These are phyloP conservation scores for Sphaerodactylus townsendi DNA, from an alignment of 2,113 vertebrate genomes.

Conservation along the genomic window DNA sequence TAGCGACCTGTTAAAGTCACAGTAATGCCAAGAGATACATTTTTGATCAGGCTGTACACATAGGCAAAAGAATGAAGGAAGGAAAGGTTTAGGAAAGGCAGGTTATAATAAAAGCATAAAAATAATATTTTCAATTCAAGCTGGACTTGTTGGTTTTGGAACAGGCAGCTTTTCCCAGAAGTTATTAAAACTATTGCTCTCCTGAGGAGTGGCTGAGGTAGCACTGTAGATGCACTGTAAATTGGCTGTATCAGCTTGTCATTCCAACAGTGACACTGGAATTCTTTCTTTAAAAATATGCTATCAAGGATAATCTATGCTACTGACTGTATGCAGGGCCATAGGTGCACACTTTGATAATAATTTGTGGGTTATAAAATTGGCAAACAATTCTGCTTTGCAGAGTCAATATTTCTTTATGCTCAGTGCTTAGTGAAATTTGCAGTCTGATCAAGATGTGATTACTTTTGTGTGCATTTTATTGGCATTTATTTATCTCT, in stretches of 20 bases:
- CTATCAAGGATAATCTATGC: conserved; percentile 34
- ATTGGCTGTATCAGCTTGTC: conserved; percentile 41
- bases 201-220: conserved; percentile 16
- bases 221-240: conserved; percentile 39
- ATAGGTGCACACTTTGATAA: conserved; percentile 30
- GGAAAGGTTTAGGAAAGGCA: conserved; percentile 46
- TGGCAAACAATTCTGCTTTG: conserved; percentile 32
- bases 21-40: background rate
- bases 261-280: conserved; percentile 41
- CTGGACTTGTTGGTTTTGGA: conserved; percentile 46
- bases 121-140: conserved; percentile 44
- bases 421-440: conserved; percentile 22
- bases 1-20: background rate
- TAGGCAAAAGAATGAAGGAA: conserved; percentile 7
- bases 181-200: conserved; percentile 49
- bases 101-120: conserved; percentile 42
- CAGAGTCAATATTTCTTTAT: conserved; percentile 34
- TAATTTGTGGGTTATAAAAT: conserved; percentile 38
- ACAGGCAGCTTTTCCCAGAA: conserved; percentile 30
- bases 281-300: conserved; percentile 33
- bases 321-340: conserved; percentile 35
- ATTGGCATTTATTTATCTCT: background rate
- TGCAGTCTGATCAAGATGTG: background rate
- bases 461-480: background rate
- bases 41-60: background rate